Base-by-base conservation (phyloP, 2,797 vertebrate species). In the Microcaecilia unicolor region DNA sequence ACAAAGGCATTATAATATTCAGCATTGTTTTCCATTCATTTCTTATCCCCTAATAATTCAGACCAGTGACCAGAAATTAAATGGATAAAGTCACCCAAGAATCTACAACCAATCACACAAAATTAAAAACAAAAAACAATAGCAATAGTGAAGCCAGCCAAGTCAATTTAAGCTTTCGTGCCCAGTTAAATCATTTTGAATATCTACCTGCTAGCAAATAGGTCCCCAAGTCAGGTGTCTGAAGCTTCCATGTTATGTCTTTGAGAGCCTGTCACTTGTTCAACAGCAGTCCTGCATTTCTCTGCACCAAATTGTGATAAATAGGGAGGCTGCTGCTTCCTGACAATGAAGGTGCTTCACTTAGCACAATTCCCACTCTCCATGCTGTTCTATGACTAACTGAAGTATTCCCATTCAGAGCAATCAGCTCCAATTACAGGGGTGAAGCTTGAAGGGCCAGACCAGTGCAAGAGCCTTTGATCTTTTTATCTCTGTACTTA, bases 401-500 rank as follows among this genome's bases (percentile, higher is more conserved):
- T 27, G 8, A 9, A 30, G 11, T 20, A 26, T 43, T 38, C 28
- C 37, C 42, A 39, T 43, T 35, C 35, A 31, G 28, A 22, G 16
- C 29, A 29, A 28, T 35, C 15, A n/a, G 15, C 26, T 30, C 39
- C 42, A 34, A 43, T 48, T 53, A 48, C 29, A 48, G 26, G 18
- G 18, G 40, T 33, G 24, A 28, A 8, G 29, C 33, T 25, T 32
- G 37, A 28, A 41, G 33, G 24, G 18, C 42, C 46, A 42, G 28
- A 38, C 37, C 27, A 32, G 21, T 24, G 39, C 16, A 28, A 34
- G 18, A 20, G 39, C 40, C 39, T 48, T 54, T 48, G 27, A 48
- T 39, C 35, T 48, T 44, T 34, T 43, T 44, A 31, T 43, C 28
- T 24, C 31, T 18, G 21, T 34, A 27, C 44, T 44, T 44, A 37